These are phyloP conservation scores for Liasis olivaceus DNA, from an alignment of 2,797 vertebrate species.

Conservation along the genomic window DNA sequence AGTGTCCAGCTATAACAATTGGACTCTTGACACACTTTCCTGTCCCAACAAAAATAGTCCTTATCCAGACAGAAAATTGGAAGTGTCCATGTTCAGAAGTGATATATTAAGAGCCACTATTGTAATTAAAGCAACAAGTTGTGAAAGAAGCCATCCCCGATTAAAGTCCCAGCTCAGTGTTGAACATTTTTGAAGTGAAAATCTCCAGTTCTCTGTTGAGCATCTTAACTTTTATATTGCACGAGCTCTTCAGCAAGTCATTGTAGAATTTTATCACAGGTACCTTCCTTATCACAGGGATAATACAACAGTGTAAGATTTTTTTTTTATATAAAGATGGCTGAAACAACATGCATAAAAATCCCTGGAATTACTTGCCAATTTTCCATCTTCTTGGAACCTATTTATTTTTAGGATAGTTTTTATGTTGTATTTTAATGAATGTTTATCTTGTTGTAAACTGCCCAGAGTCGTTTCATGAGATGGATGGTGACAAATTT, in stretches of 20 bases:
- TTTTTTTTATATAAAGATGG: not conserved
- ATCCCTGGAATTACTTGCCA: too few species aligned
- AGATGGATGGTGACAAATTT: too few species aligned
- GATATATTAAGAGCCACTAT: not conserved
- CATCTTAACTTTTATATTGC: not conserved
- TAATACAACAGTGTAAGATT: not conserved
- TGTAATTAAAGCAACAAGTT: not conserved
- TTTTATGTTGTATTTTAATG: too few species aligned
- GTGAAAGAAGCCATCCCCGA: not conserved
- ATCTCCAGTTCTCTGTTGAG: not conserved
- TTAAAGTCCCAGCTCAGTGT: not conserved
- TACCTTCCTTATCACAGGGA: not conserved
- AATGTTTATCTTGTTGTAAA: too few species aligned
- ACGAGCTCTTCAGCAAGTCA: not conserved
- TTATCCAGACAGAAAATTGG: not conserved
- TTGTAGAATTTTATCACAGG: not conserved
- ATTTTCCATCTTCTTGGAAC: too few species aligned
- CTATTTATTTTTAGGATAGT: too few species aligned
- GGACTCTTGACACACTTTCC: not conserved
- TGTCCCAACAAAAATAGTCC: not conserved
- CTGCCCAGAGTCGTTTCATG: too few species aligned
- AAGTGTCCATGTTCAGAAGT: too few species aligned
- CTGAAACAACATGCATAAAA: not conserved
- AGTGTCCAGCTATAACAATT: not conserved
- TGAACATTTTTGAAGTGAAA: not conserved